Evolutionary conservation across 2,113 vertebrate species (phyloP), one percentile per base, ranked within the genome.

Genomic region (Paramormyrops kingsleyae): DNA sequence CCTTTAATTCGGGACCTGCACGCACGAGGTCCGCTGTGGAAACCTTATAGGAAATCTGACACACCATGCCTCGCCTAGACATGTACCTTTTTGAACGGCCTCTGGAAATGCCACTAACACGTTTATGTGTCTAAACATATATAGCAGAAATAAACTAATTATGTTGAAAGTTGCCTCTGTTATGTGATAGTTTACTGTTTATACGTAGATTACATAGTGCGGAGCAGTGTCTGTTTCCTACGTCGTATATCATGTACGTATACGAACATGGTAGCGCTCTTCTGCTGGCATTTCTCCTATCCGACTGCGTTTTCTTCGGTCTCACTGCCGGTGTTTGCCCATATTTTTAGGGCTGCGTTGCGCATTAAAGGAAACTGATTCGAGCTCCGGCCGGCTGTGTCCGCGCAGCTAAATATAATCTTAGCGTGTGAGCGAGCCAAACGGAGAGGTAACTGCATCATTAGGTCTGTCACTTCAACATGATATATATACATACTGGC

Each of bases 371-470:
- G 88, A 46, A 86, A 62, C 90, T 92, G 93, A 92, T 94, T 93
- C 90, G 92, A 92, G 90, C 91, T 89, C 77, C 92, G 92, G 92
- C 92, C 92, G 93, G 93, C 93, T 93, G 92, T 93, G 91, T 85
- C 83, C 83, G 15, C 19, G 74, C 52, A 62, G 74, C 95, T 95
- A 95, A 95, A 95, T 95, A 96, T 96, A 96, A 93, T 91, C 91
- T 88, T 87, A 95, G 92, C 95, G 94, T 96, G 95, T 93, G 85
- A 95, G 94, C 94, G 87, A 95, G 94, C 94, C 95, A 96, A 95
- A 96, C 93, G 83, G 90, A 94, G 92, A 94, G 92, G 92, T 91
- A 91, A 94, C 94, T 96, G 94, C 90, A 92, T 96, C 96, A 95
- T 91, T 92, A 91, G 92, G 91, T 92, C 91, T 89, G 91, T 93